Percentiles rank a stretch among this genome's conserved stretches.
Conservation (phyloP, 2,113 vertebrate genomes). For the Engraulis encrasicolus region DNA sequence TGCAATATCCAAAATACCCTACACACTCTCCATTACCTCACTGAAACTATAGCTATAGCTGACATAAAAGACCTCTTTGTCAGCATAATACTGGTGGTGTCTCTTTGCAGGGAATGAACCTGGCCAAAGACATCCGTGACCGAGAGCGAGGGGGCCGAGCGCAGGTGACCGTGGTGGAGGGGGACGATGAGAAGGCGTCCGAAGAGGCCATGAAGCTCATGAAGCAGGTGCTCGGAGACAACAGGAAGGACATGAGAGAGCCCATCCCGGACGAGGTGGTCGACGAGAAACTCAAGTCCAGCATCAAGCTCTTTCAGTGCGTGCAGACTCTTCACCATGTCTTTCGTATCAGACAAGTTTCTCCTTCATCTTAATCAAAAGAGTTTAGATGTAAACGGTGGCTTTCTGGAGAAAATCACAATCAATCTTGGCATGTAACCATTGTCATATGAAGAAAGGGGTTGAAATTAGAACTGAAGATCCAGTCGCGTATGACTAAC, state of each 20-base stretch:
- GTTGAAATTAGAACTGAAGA: too few relatives aligned
- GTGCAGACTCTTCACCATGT: constrained; percentile 46
- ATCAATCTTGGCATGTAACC: too few relatives aligned
- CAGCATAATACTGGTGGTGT: constrained; percentile 23
- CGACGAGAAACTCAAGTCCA: constrained; percentile 71
- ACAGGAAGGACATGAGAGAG: constrained; percentile 69
- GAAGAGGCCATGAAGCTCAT: constrained; percentile 79
- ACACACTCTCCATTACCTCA: too few relatives aligned
- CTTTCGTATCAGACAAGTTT: too few relatives aligned
- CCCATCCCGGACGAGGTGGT: constrained; percentile 75
- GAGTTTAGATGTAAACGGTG: too few relatives aligned
- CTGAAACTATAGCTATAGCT: neutral
- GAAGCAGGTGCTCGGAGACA: constrained; percentile 73
- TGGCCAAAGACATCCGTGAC: constrained; percentile 89
- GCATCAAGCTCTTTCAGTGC: constrained; percentile 87
- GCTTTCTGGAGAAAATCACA: too few relatives aligned
- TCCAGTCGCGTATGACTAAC: too few relatives aligned
- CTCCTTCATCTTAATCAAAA: too few relatives aligned
- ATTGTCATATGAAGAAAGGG: too few relatives aligned
- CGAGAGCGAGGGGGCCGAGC: constrained; percentile 83
- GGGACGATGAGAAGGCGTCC: constrained; percentile 71
- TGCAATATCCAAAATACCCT: too few relatives aligned
- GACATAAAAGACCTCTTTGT: neutral
- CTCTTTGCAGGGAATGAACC: constrained; percentile 78
- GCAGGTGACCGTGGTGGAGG: constrained; percentile 80